A percentile compares a stretch with the other conserved stretches of the same genome.
These are phyloP conservation scores for Papilio machaon DNA, from an alignment of 1,140 invertebrate species.

Conservation along the genomic window DNA sequence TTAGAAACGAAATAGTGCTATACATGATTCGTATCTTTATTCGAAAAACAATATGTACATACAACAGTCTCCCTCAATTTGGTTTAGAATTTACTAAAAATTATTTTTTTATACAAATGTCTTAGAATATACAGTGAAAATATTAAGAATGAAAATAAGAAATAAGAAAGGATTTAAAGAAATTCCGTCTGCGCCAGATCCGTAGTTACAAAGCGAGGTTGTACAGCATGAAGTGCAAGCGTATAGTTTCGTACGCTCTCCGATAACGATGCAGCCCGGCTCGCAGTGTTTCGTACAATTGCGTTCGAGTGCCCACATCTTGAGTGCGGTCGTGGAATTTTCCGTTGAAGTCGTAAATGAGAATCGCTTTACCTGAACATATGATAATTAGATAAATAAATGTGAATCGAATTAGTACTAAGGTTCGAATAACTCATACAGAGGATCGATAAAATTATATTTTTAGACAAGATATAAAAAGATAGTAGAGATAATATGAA, in stretches of 20 bases:
- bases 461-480: not conserved
- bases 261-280: slow-evolving; percentile 92
- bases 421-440: not conserved
- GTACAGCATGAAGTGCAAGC: slow-evolving; percentile 92
- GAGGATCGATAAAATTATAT: not conserved
- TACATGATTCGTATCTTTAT: not conserved
- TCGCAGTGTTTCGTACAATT: slow-evolving; percentile 92
- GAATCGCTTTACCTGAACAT: slow-evolving; percentile 89
- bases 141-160: slow-evolving; percentile 32
- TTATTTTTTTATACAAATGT: not conserved
- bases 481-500: not conserved
- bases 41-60: not conserved
- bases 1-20: not conserved
- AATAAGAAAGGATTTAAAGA: slow-evolving; percentile 14
- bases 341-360: slow-evolving; percentile 92
- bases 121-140: not conserved
- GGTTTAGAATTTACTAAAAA: not conserved
- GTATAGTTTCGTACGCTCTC: slow-evolving; percentile 92
- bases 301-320: slow-evolving; percentile 91
- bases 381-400: slow-evolving; percentile 22
- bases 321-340: slow-evolving; percentile 87
- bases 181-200: slow-evolving; percentile 73
- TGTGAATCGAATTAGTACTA: not conserved
- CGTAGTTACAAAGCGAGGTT: slow-evolving; percentile 89
- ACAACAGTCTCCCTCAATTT: not conserved